phyloP scores from a whole-genome alignment of 1,140 invertebrate genomes.

The Sipha flava region DNA sequence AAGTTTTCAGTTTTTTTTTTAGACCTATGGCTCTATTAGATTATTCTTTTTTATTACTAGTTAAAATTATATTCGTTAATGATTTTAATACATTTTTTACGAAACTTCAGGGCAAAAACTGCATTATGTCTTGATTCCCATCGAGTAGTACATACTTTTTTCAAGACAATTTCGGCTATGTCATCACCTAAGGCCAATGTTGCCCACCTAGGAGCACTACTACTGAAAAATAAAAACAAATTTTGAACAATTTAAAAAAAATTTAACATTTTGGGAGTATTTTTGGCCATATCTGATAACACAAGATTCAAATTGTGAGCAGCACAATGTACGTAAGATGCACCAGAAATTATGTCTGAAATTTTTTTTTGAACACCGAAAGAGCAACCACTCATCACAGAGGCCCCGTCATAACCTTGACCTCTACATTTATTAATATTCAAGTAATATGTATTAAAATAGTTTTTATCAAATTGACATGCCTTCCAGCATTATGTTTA shows the following conservation, averaged over 20 bases:
- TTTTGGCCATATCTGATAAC: background rate
- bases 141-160: background rate
- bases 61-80: background rate
- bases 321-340: background rate
- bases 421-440: background rate
- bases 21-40: background rate
- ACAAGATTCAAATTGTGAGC: background rate
- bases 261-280: background rate
- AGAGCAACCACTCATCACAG: background rate
- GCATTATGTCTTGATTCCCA: too few species aligned
- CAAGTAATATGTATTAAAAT: background rate
- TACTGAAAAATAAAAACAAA: background rate
- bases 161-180: background rate
- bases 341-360: background rate
- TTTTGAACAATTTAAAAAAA: background rate
- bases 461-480: too few species aligned
- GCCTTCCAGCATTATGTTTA: too few species aligned
- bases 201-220: background rate
- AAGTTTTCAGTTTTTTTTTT: background rate
- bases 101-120: background rate
- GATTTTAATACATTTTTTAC: background rate
- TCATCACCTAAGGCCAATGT: background rate
- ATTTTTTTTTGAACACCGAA: background rate
- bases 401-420: background rate
- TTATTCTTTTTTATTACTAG: background rate